Conservation (phyloP, 2,113 vertebrate species). For the Corydoras sp. region DNA sequence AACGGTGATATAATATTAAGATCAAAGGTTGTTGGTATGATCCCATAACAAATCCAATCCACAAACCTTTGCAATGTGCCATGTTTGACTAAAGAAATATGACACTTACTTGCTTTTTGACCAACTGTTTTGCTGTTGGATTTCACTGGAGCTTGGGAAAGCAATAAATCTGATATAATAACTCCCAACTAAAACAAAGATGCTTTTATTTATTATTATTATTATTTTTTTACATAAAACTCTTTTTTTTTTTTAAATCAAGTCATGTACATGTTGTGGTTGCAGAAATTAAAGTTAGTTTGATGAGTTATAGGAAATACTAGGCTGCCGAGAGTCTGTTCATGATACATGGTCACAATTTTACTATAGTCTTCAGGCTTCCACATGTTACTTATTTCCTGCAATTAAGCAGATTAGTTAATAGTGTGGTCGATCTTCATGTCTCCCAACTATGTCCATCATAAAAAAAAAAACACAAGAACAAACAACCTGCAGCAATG, state of each 20-base stretch:
- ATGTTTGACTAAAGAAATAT: conserved; percentile 14
- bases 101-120: conserved; percentile 21
- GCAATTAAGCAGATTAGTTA: conserved; percentile 44
- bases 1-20: no score
- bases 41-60: neutral
- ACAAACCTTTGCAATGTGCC: conserved; percentile 1
- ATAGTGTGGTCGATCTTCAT: conserved; percentile 34
- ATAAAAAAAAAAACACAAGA: conserved; percentile 39
- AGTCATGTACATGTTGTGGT: neutral
- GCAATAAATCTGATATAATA: conserved; percentile 33
- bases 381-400: conserved; percentile 52
- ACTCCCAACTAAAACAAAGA: conserved; percentile 25
- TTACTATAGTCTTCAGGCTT: conserved; percentile 35
- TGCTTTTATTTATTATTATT: no score
- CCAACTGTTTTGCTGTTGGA: conserved; percentile 8
- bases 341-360: conserved; percentile 33
- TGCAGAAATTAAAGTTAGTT: neutral
- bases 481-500: conserved; percentile 35
- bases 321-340: neutral
- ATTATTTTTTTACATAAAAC: no score
- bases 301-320: conserved; percentile 1
- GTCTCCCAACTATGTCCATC: conserved; percentile 36
- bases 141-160: conserved; percentile 19
- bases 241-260: neutral
- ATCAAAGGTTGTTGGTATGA: neutral